Evolutionary conservation across 2,888 invertebrate genomes (phyloP).

Genomic region (Tubulanus polymorphus): DNA sequence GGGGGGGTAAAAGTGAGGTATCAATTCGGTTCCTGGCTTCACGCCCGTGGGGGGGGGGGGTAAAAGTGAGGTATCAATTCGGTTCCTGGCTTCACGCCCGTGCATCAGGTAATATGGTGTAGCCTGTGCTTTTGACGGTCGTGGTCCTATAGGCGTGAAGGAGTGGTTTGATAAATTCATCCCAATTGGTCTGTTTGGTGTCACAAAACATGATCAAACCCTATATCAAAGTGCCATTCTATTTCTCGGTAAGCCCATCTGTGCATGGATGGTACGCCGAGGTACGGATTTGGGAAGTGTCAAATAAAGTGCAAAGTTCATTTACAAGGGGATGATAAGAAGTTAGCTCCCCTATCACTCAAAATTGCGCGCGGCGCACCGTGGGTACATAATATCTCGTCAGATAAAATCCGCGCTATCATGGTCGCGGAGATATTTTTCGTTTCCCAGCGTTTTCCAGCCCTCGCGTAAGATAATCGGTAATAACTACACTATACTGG

Average conservation of each 20-base stretch:
- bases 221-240: not conserved
- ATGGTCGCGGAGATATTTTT: constrained; percentile 20
- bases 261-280: not conserved
- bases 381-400: not conserved
- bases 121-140: not conserved
- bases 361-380: not conserved
- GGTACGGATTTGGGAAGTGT: not conserved
- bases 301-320: not conserved
- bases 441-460: constrained; percentile 24
- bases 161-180: not conserved
- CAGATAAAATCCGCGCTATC: constrained; percentile 4
- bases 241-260: not conserved
- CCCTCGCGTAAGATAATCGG: constrained; percentile 19
- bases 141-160: not conserved
- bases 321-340: not conserved
- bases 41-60: too few species aligned
- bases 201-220: not conserved
- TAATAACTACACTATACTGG: constrained; percentile 18
- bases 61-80: not conserved
- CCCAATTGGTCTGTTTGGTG: not conserved
- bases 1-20: not conserved
- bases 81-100: not conserved
- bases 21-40: not conserved
- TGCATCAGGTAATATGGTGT: not conserved
- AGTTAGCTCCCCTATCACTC: not conserved